Evolutionary conservation across 2,113 vertebrate genomes (phyloP).

Genomic region (Motacilla alba): DNA sequence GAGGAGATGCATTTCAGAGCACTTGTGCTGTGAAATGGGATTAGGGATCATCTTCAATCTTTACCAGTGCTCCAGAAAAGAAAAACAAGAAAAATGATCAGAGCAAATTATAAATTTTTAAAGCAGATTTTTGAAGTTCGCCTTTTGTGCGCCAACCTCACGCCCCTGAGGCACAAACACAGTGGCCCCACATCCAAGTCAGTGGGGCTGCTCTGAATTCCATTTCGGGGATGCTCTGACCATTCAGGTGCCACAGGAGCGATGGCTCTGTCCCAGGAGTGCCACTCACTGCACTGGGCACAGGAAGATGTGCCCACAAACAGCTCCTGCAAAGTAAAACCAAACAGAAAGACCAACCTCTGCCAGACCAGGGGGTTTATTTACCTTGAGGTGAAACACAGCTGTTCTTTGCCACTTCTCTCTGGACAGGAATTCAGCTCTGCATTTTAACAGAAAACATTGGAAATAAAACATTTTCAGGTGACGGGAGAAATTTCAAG

Average conservation of each 20-base stretch:
- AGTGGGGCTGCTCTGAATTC: background rate
- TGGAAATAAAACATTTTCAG: background rate
- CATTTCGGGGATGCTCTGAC: background rate
- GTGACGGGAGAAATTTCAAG: background rate
- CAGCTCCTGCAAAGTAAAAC: background rate
- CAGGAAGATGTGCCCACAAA: background rate
- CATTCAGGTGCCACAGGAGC: rapidly evolving
- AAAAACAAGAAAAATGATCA: background rate
- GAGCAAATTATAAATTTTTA: background rate
- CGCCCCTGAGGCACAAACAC: background rate
- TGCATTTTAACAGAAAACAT: background rate
- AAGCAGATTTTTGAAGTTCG: background rate
- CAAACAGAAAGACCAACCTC: background rate
- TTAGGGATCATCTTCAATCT: background rate
- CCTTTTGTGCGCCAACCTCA: background rate
- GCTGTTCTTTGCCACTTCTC: background rate
- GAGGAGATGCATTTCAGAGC: background rate
- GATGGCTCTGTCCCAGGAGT: background rate
- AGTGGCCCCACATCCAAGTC: background rate
- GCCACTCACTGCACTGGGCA: background rate
- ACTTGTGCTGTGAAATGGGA: background rate
- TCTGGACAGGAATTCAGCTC: background rate
- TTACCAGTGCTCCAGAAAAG: background rate
- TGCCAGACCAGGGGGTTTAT: background rate
- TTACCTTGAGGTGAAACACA: background rate